Evolutionary conservation across 2,797 vertebrate genomes (phyloP).

Genomic region (Salmo trutta): DNA sequence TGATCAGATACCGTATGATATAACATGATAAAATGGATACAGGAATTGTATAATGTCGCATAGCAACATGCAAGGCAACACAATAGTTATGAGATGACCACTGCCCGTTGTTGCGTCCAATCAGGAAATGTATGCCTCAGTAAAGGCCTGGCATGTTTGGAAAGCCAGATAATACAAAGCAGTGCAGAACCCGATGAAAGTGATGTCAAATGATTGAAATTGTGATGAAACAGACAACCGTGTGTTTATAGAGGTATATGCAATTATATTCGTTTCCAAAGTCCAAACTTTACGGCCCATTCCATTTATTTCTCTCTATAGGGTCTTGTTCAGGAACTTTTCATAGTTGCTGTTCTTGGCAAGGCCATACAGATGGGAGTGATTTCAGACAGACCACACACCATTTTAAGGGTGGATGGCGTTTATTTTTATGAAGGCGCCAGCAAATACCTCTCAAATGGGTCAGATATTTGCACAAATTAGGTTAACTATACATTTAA

Average conservation of each 20-base stretch:
- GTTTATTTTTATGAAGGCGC: conserved; percentile 73
- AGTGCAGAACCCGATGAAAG: not conserved
- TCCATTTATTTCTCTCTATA: conserved; percentile 49
- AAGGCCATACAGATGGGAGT: conserved; percentile 69
- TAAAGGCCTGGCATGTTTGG: not conserved
- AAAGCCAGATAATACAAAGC: conserved; percentile 17
- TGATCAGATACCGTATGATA: not conserved
- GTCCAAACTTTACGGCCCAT: conserved; percentile 32
- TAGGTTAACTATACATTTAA: conserved; percentile 65
- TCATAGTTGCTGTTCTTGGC: conserved; percentile 76
- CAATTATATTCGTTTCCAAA: conserved; percentile 29
- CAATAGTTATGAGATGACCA: not conserved
- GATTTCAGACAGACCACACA: conserved; percentile 82
- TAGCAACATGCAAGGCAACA: not conserved
- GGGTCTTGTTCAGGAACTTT: conserved; percentile 66
- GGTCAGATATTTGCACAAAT: conserved; percentile 67
- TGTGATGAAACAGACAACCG: conserved; percentile 15
- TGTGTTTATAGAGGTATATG: conserved; percentile 15
- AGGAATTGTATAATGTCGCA: not conserved
- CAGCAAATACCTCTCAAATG: conserved; percentile 66
- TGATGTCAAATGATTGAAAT: not conserved
- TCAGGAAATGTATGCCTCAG: not conserved
- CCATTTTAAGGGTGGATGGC: conserved; percentile 63
- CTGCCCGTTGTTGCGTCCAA: not conserved
- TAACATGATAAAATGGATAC: not conserved